These are phyloP conservation scores for Patella ulyssiponensis DNA, from an alignment of 2,888 invertebrate genomes.

Conservation along the genomic window DNA sequence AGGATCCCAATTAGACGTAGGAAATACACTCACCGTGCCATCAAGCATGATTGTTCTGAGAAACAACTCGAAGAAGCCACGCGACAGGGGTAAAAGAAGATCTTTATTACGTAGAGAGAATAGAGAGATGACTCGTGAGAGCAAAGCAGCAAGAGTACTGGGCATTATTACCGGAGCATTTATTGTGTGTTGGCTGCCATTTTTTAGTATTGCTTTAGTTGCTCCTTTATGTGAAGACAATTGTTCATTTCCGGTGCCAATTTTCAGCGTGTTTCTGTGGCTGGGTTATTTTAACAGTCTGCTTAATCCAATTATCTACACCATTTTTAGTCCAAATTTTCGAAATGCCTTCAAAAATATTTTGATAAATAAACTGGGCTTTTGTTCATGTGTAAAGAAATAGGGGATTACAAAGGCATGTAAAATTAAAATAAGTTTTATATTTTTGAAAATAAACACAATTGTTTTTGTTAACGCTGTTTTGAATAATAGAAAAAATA, in stretches of 20 bases:
- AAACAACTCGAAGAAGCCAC: conserved; percentile 31
- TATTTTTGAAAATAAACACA: too few species aligned
- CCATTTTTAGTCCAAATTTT: conserved; percentile 94
- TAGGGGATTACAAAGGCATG: too few species aligned
- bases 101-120: conserved; percentile 61
- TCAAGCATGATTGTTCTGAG: too few species aligned
- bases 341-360: conserved; percentile 91
- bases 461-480: too few species aligned
- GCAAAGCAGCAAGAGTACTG: conserved; percentile 71
- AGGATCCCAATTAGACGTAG: too few species aligned
- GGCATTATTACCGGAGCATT: conserved; percentile 89
- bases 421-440: too few species aligned
- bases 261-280: conserved; percentile 79
- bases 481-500: too few species aligned
- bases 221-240: conserved; percentile 84
- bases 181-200: conserved; percentile 94
- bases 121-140: conserved; percentile 70
- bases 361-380: conserved; percentile 72
- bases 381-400: background rate
- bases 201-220: conserved; percentile 89
- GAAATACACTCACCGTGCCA: too few species aligned
- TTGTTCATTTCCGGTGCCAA: conserved; percentile 65
- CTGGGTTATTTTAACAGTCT: conserved; percentile 93
- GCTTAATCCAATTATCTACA: conserved; percentile 92
- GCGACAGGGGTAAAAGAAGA: conserved; percentile 43